Evolutionary conservation across 2,797 vertebrate genomes (phyloP), one percentile per base, ranked within the genome.

Genomic region (Denticeps clupeoides): DNA sequence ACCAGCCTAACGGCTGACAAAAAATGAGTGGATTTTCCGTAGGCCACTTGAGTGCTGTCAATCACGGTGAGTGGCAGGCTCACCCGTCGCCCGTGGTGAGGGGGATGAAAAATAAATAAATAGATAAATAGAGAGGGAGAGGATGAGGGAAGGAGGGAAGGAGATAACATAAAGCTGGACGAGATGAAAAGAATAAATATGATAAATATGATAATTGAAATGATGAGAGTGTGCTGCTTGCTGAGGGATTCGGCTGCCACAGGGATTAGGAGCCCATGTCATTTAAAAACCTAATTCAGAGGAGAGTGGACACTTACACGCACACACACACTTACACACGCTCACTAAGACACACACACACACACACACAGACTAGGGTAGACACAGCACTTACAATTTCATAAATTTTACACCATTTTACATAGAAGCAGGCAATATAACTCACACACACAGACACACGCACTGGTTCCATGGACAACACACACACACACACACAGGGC

Each of bases 121-220:
- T 64, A 70, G 49, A 55, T 55, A 63, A 65, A 47, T 7, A 22
- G 22, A 8, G 41, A 11, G 55, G 31, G 55, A 54, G 45, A 53
- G 48, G 49, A 47, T 43, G 50, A 27, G 12, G 15, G 12, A 33
- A 47, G 53, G 21, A 45, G 43, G 59, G 58, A 52, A 63, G 35
- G 45, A 5, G 26, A 35, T 19, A 41, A 42, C 41, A 56, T 78
- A 78, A 78, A 78, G 71, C 64, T 56, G 49, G 53, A 64, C 60
- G 67, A 43, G 46, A 58, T 68, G 63, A 75, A 76, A 76, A 81
- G 10, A 78, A 78, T 75, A 73, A 79, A 80, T 77, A 77, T 75
- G 75, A 78, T 80, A 79, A 80, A 78, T 79, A 79, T 79, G 78
- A 80, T 82, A 76, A 82, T 79, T 81, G 77, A 81, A 79, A 80